Conservation (phyloP, 1,140 invertebrate species). For the Trinorchestia longiramus region DNA sequence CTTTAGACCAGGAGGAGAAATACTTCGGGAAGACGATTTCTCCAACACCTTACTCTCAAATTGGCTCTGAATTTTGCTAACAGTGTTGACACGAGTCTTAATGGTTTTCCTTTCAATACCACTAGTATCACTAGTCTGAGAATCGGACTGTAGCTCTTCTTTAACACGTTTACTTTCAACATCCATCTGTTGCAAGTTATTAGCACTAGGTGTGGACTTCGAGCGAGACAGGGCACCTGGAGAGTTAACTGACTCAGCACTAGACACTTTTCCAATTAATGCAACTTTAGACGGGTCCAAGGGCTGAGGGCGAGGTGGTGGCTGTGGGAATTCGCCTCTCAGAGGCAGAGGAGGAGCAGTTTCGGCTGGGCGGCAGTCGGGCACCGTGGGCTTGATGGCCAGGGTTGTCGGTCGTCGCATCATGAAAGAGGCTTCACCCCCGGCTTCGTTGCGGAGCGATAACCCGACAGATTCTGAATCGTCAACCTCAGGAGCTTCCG, state of each 20-base stretch:
- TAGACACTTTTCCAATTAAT: not conserved
- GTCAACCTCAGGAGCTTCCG: constrained; percentile 39
- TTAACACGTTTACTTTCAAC: not conserved
- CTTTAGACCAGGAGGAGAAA: constrained; percentile 36
- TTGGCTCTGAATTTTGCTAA: constrained; percentile 27
- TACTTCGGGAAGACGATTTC: not conserved
- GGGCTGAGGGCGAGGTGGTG: constrained; percentile 59
- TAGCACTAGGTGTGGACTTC: constrained; percentile 61
- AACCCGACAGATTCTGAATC: not conserved
- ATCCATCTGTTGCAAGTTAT: not conserved
- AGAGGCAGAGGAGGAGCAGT: constrained; percentile 60
- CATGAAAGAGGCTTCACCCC: not conserved
- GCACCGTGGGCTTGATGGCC: constrained; percentile 61
- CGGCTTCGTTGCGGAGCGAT: not conserved
- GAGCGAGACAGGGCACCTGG: constrained; percentile 56
- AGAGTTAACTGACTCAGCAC: constrained; percentile 20
- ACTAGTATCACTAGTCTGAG: not conserved
- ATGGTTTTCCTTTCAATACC: not conserved
- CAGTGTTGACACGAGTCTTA: constrained; percentile 15
- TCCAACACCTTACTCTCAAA: constrained; percentile 7
- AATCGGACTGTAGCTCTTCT: not conserved
- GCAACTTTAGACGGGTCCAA: not conserved
- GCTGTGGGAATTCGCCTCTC: constrained; percentile 59
- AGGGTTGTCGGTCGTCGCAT: constrained; percentile 62
- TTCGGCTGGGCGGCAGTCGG: constrained; percentile 60